These are phyloP conservation scores for Panulirus ornatus DNA, from an alignment of 1,140 invertebrate genomes.

Conservation along the genomic window DNA sequence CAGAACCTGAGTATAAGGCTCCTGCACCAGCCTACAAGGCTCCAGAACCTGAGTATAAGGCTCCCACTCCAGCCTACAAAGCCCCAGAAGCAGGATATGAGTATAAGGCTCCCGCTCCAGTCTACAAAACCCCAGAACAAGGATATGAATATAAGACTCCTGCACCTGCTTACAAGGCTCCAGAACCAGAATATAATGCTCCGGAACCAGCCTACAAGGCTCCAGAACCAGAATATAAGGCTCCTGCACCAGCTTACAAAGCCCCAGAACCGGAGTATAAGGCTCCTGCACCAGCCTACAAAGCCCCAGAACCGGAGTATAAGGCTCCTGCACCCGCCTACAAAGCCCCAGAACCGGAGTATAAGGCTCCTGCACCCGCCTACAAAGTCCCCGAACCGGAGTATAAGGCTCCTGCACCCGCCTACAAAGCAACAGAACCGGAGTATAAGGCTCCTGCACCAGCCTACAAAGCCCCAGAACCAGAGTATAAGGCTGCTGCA, in stretches of 20 bases:
- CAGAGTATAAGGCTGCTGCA: slow-evolving; percentile 17
- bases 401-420: slow-evolving; percentile 37
- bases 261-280: slow-evolving; percentile 44
- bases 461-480: slow-evolving; percentile 38
- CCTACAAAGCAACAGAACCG: slow-evolving; percentile 37
- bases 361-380: slow-evolving; percentile 32
- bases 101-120: neutral
- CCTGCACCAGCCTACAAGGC: slow-evolving; percentile 8
- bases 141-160: slow-evolving; percentile 26
- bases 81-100: slow-evolving; percentile 4
- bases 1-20: slow-evolving; percentile 21
- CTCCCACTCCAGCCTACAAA: neutral
- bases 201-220: slow-evolving; percentile 43
- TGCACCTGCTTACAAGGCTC: neutral
- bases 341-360: slow-evolving; percentile 30
- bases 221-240: slow-evolving; percentile 29
- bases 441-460: slow-evolving; percentile 32
- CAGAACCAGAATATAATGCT: slow-evolving; percentile 41
- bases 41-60: slow-evolving; percentile 27
- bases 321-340: slow-evolving; percentile 35
- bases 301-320: slow-evolving; percentile 48
- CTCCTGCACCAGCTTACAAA: slow-evolving; percentile 33
- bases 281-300: slow-evolving; percentile 44
- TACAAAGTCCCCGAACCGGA: slow-evolving; percentile 45
- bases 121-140: neutral